Evolutionary conservation across 2,113 vertebrate genomes (phyloP).

Genomic region (Typhlomys cinereus): DNA sequence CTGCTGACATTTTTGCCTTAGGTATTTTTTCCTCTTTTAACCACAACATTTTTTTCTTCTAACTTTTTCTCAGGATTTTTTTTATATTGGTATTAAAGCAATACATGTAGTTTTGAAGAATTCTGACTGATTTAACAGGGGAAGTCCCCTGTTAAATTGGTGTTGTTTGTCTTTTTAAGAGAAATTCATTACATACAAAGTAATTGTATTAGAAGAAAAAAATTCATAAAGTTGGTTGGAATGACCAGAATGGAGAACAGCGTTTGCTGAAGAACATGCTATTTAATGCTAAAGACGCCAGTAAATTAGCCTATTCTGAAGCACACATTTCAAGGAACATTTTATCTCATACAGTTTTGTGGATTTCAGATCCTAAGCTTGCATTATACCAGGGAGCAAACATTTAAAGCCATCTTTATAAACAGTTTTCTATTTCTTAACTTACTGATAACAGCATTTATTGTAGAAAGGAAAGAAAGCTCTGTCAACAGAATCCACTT

Average conservation of each 20-base stretch:
- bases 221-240: slow-evolving; percentile 56
- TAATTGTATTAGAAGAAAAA: slow-evolving; percentile 69
- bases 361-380: slow-evolving; percentile 79
- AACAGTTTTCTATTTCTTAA: slow-evolving; percentile 81
- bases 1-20: neutral
- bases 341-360: slow-evolving; percentile 81
- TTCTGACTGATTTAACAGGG: neutral
- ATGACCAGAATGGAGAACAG: slow-evolving; percentile 59
- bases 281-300: slow-evolving; percentile 75
- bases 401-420: slow-evolving; percentile 83
- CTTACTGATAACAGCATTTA: slow-evolving; percentile 84
- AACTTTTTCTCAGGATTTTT: neutral
- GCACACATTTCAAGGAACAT: slow-evolving; percentile 67
- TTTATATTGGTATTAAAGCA: slow-evolving; percentile 24
- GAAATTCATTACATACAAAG: slow-evolving; percentile 54
- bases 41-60: neutral
- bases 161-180: slow-evolving; percentile 60
- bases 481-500: slow-evolving; percentile 83
- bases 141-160: neutral
- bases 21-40: slow-evolving; percentile 1
- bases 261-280: slow-evolving; percentile 72
- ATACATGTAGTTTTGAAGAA: slow-evolving; percentile 40
- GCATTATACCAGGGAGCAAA: slow-evolving; percentile 80
- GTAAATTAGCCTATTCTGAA: slow-evolving; percentile 64
- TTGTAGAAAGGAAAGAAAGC: slow-evolving; percentile 66